Conservation (phyloP, 2,113 vertebrate genomes). For the Antigone vipio region DNA sequence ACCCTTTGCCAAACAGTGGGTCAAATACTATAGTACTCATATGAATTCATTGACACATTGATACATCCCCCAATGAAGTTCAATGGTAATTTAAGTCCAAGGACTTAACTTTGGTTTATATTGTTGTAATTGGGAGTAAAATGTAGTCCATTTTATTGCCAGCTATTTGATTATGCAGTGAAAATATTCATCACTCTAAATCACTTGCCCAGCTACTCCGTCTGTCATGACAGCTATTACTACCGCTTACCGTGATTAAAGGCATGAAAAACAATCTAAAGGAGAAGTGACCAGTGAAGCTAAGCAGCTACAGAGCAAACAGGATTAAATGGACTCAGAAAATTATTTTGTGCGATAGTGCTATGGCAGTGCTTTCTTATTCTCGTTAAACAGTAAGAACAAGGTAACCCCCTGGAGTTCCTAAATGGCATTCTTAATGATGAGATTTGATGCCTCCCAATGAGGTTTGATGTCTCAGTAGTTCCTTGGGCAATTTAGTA, state of each 20-base stretch:
- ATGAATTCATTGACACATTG: neutral
- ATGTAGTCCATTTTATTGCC: neutral
- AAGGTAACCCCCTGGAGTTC: neutral
- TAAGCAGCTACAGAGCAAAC: neutral
- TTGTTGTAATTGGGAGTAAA: neutral
- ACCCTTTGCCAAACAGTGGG: neutral
- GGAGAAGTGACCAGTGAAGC: neutral
- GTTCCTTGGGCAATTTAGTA: slow-evolving; percentile 39
- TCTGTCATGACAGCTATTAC: neutral
- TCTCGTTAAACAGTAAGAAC: slow-evolving; percentile 49
- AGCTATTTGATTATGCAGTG: neutral
- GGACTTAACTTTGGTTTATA: neutral
- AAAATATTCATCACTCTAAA: neutral
- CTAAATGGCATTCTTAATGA: neutral
- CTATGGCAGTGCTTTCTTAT: slow-evolving; percentile 5
- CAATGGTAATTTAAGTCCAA: neutral
- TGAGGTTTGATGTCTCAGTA: slow-evolving; percentile 30
- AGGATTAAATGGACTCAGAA: slow-evolving; percentile 9
- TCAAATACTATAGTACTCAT: neutral
- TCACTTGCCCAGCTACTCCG: neutral
- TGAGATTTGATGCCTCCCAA: slow-evolving; percentile 14
- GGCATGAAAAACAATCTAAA: neutral
- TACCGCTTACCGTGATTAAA: slow-evolving; percentile 21
- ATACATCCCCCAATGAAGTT: neutral
- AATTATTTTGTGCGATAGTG: neutral